Evolutionary conservation across 2,888 invertebrate species (phyloP).

Genomic region (Hirtodrosophila histrioides): DNA sequence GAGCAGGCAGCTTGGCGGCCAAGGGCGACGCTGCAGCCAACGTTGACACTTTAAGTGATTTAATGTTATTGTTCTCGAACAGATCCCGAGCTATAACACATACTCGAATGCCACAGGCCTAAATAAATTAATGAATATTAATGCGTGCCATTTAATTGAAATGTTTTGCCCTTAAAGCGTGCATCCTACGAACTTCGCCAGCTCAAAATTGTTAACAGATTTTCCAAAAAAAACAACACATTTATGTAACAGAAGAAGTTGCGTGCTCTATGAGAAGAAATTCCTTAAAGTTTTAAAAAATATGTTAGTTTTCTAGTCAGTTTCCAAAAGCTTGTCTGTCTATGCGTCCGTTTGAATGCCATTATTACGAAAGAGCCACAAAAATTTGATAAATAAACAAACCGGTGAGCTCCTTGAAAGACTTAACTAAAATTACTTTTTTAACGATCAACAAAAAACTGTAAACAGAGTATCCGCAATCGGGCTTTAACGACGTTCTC

Average conservation of each 20-base stretch:
- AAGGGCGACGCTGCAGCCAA: slow-evolving; percentile 48
- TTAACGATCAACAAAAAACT: too few species aligned
- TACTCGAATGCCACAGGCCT: slow-evolving; percentile 8
- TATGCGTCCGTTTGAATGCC: too few species aligned
- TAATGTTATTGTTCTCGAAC: slow-evolving; percentile 80
- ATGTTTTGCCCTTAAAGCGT: slow-evolving; percentile 41
- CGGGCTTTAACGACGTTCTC: too few species aligned
- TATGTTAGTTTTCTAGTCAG: too few species aligned
- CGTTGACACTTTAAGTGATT: slow-evolving; percentile 83
- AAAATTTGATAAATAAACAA: too few species aligned
- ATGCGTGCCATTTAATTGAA: slow-evolving; percentile 69
- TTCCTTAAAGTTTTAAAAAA: too few species aligned
- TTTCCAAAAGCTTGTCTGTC: too few species aligned
- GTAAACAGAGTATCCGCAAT: too few species aligned
- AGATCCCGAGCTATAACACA: slow-evolving; percentile 20
- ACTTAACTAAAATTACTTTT: too few species aligned
- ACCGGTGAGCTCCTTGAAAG: too few species aligned
- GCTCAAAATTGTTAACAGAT: slow-evolving; percentile 19
- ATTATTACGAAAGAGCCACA: too few species aligned
- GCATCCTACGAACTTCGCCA: neutral
- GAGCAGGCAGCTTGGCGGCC: slow-evolving; percentile 33
- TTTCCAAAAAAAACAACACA: slow-evolving; percentile 1
- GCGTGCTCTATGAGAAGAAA: neutral
- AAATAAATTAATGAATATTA: slow-evolving; percentile 72
- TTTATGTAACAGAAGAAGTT: too few species aligned